Conservation (phyloP, 2,888 invertebrate genomes). For the Colletes collaris region DNA sequence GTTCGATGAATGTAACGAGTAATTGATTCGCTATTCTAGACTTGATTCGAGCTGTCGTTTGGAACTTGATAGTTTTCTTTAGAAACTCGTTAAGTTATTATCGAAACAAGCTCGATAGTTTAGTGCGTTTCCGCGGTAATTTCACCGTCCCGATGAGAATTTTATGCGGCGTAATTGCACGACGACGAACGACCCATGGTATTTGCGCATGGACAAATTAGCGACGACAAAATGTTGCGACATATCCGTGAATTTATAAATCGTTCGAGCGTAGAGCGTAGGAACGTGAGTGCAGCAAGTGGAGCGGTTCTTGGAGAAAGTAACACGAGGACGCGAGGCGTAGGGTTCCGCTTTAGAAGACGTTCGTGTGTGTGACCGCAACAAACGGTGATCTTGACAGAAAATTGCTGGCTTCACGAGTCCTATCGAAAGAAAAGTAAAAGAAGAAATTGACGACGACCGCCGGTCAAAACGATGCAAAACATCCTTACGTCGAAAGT, state of each 20-base stretch:
- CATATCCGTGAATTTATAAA: constrained; percentile 54
- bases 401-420: constrained; percentile 53
- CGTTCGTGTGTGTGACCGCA: constrained; percentile 40
- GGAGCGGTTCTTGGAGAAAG: constrained; percentile 74
- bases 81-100: not conserved
- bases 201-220: not conserved
- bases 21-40: no score
- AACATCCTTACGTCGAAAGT: not conserved
- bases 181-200: not conserved
- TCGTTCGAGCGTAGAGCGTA: constrained; percentile 51
- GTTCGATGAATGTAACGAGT: no score
- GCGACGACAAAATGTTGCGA: constrained; percentile 25
- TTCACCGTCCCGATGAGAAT: not conserved
- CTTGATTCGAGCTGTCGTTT: no score
- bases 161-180: not conserved
- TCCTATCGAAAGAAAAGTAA: constrained; percentile 38
- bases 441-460: constrained; percentile 21
- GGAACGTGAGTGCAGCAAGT: constrained; percentile 69
- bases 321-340: constrained; percentile 51
- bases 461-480: not conserved
- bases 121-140: not conserved
- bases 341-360: constrained; percentile 45
- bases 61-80: no score
- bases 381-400: constrained; percentile 41
- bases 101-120: not conserved